Conservation (phyloP, 2,888 invertebrate genomes). For the Dasysyrphus albostriatus region DNA sequence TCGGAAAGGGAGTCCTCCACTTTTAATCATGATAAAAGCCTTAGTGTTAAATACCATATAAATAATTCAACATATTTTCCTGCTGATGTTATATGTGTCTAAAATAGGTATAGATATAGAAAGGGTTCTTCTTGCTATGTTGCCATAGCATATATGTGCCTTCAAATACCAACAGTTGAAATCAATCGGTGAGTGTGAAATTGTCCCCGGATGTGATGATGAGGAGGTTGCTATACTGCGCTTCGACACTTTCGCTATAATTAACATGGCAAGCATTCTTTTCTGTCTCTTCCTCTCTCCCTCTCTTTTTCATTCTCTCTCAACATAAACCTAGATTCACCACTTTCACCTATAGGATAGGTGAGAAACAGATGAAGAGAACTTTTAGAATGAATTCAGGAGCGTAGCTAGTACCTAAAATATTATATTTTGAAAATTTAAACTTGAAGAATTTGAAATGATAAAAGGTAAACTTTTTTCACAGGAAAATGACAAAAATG, state of each 20-base stretch:
- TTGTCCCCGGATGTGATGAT: conserved; percentile 50
- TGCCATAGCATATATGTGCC: neutral
- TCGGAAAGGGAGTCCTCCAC: conserved; percentile 30
- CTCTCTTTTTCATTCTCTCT: neutral
- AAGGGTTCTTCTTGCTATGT: conserved; percentile 8
- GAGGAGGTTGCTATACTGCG: conserved; percentile 56
- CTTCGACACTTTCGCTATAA: conserved; percentile 61
- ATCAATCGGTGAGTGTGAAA: conserved; percentile 74
- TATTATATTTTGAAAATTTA: too few relatives aligned
- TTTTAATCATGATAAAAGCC: conserved; percentile 75
- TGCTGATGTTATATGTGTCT: conserved; percentile 1
- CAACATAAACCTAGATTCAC: neutral
- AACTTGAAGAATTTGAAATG: too few relatives aligned
- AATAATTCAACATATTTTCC: conserved; percentile 72
- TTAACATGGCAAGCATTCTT: conserved; percentile 46
- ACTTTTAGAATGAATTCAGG: neutral
- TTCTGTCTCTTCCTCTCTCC: neutral
- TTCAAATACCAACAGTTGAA: conserved; percentile 41
- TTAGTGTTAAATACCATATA: conserved; percentile 71
- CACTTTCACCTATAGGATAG: neutral
- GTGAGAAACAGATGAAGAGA: neutral
- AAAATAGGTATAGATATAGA: conserved; percentile 17
- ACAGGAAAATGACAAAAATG: too few relatives aligned
- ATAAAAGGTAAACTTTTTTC: too few relatives aligned
- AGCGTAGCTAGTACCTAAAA: conserved; percentile 4